phyloP scores from a whole-genome alignment of 1,140 invertebrate genomes.

The Drosophila micromelanica region DNA sequence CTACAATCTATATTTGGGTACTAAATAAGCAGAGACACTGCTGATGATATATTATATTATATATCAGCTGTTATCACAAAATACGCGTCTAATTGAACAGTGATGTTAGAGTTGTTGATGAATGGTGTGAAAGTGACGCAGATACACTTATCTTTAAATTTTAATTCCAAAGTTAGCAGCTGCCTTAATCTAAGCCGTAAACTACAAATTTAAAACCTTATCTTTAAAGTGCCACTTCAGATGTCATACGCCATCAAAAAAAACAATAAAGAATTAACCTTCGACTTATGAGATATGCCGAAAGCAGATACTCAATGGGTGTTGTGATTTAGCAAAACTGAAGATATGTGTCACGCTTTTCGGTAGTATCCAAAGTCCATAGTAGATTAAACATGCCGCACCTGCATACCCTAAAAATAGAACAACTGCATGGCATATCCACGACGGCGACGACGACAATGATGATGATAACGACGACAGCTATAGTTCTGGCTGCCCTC shows the following conservation, averaged over 20 bases:
- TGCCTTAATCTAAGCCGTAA: constrained; percentile 17
- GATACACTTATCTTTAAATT: not conserved
- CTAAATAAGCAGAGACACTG: too few species aligned
- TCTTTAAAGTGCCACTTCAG: constrained; percentile 10
- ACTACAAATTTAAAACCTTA: not conserved
- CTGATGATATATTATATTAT: not conserved
- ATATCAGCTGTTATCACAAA: not conserved
- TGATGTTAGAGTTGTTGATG: not conserved
- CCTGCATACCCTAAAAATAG: constrained; percentile 4
- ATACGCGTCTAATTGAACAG: not conserved
- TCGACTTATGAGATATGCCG: not conserved
- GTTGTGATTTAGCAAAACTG: not conserved
- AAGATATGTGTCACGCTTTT: too few species aligned
- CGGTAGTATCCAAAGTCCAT: constrained; percentile 13
- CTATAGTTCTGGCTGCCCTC: constrained; percentile 32
- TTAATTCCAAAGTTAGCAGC: not conserved
- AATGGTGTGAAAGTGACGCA: constrained; percentile 6
- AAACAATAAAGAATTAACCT: not conserved
- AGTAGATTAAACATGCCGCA: constrained; percentile 3
- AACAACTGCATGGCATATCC: constrained; percentile 23
- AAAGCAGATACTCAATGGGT: not conserved
- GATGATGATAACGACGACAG: constrained; percentile 55
- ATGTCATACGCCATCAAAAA: not conserved
- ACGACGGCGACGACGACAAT: constrained; percentile 3
- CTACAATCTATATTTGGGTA: too few species aligned